These are phyloP conservation scores for Centropus unirufus DNA, from an alignment of 2,113 vertebrate species.

Conservation along the genomic window DNA sequence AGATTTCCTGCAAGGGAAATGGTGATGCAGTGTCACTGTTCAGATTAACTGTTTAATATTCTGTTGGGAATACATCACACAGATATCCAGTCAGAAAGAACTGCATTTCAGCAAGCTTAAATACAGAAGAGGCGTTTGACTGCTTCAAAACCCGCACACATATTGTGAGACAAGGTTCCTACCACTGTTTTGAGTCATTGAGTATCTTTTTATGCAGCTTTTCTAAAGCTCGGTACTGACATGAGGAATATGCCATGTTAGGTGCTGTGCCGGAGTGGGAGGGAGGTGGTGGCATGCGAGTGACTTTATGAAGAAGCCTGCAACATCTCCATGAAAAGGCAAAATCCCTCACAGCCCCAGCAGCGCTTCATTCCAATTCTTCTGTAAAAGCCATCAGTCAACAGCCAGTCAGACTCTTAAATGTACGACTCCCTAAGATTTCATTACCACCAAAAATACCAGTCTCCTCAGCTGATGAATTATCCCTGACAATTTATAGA, in stretches of 20 bases:
- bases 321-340: background rate
- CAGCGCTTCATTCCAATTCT: background rate
- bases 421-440: background rate
- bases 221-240: background rate
- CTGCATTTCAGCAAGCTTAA: background rate
- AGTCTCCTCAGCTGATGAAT: background rate
- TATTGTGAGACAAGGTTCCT: background rate
- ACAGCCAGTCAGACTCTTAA: background rate
- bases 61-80: background rate
- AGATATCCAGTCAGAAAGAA: background rate
- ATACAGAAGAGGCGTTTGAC: background rate
- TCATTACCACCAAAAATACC: slow-evolving; percentile 17
- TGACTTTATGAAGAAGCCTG: background rate
- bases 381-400: background rate
- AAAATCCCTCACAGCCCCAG: background rate
- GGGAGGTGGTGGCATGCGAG: background rate
- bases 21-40: background rate
- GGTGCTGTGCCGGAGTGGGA: background rate
- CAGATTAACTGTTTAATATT: background rate
- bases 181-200: background rate
- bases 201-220: background rate
- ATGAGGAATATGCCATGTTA: background rate
- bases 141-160: background rate
- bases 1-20: background rate
- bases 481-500: background rate